Evolutionary conservation across 1,140 invertebrate species (phyloP).

Genomic region (Daktulosphaira vitifoliae): DNA sequence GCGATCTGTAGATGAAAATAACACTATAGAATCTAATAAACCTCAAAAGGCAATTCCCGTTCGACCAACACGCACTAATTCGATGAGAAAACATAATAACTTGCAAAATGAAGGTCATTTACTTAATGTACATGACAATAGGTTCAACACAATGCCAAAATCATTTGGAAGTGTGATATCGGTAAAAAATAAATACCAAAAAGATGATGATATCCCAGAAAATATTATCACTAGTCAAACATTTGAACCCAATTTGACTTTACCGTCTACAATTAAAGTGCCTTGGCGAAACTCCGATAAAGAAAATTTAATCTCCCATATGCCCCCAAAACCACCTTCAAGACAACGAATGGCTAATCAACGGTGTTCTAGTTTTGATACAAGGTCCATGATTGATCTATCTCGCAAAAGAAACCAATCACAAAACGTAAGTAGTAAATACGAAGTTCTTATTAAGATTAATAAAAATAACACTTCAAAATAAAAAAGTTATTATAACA

Average conservation of each 20-base stretch:
- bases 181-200: background rate
- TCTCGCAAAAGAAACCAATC: conserved; percentile 25
- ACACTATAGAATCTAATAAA: conserved; percentile 46
- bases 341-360: conserved; percentile 1
- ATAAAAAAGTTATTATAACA: no score
- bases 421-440: conserved; percentile 19
- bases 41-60: conserved; percentile 38
- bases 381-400: conserved; percentile 21
- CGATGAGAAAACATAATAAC: conserved; percentile 39
- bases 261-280: background rate
- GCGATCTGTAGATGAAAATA: conserved; percentile 49
- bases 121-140: background rate
- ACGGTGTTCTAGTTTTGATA: conserved; percentile 16
- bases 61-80: conserved; percentile 40
- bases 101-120: background rate
- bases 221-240: conserved; percentile 18
- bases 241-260: background rate
- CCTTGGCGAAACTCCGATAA: conserved; percentile 1
- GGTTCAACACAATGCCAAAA: conserved; percentile 26
- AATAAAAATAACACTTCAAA: no score
- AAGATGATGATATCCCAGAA: background rate
- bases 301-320: background rate
- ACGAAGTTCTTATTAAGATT: no score
- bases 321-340: conserved; percentile 18
- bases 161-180: conserved; percentile 3